Conservation (phyloP, 2,888 invertebrate genomes). For the Chrysomela aeneicollis region DNA sequence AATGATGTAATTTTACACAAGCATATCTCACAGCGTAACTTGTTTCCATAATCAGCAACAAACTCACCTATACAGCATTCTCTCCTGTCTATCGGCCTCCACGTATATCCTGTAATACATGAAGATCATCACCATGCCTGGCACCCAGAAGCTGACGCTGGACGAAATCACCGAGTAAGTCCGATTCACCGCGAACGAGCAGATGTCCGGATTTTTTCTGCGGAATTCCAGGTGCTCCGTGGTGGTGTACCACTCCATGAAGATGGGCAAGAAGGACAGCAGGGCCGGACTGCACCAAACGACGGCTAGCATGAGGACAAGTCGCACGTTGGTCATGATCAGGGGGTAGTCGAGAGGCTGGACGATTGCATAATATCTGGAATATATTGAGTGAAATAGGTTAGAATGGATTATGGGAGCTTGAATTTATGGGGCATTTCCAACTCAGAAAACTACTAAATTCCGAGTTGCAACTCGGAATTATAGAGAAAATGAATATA, state of each 20-base stretch:
- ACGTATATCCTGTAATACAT: conserved; percentile 91
- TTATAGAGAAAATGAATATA: too few relatives aligned
- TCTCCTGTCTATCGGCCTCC: conserved; percentile 84
- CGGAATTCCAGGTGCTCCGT: conserved; percentile 77
- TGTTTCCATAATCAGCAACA: too few relatives aligned
- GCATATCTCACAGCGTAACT: too few relatives aligned
- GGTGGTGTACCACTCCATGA: conserved; percentile 95
- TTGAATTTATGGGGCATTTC: too few relatives aligned
- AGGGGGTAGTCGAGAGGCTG: conserved; percentile 92
- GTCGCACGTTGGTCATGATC: conserved; percentile 86
- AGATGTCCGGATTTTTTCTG: conserved; percentile 74
- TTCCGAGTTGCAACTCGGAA: too few relatives aligned
- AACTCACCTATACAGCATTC: conserved; percentile 79
- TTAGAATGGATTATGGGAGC: too few relatives aligned
- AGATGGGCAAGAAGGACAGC: conserved; percentile 93
- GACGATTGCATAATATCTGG: conserved; percentile 87
- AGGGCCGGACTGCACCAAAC: conserved; percentile 94
- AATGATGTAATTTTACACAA: too few relatives aligned
- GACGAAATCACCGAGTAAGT: conserved; percentile 89
- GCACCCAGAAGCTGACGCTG: conserved; percentile 92
- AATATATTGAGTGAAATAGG: too few relatives aligned
- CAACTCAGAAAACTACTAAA: too few relatives aligned
- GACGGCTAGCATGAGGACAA: conserved; percentile 83
- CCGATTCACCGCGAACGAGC: conserved; percentile 86
- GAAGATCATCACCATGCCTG: conserved; percentile 90